Percentiles rank a stretch among this genome's conserved stretches.
Conservation (phyloP, 2,888 invertebrate species). For the Scotopteryx bipunctaria region DNA sequence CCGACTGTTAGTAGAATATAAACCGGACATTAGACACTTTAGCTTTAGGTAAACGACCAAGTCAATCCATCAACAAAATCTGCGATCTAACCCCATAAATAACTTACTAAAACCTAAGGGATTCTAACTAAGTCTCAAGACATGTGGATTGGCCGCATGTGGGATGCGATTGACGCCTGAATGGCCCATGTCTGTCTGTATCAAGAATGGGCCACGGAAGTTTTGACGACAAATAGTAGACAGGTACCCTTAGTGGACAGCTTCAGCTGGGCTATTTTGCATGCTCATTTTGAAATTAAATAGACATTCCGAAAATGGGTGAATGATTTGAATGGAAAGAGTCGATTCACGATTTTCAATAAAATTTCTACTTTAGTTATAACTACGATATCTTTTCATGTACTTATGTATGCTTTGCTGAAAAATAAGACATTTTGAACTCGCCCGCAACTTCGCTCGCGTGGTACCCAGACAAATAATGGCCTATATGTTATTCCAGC, state of each 20-base stretch:
- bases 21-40: too few relatives aligned
- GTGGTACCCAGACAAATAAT: too few relatives aligned
- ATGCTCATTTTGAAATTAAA: slow-evolving; percentile 14
- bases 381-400: too few relatives aligned
- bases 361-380: too few relatives aligned
- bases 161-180: slow-evolving; percentile 35
- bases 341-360: too few relatives aligned
- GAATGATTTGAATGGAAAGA: too few relatives aligned
- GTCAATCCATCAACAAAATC: slow-evolving; percentile 27
- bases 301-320: slow-evolving; percentile 4
- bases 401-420: too few relatives aligned
- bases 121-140: slow-evolving; percentile 16
- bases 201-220: slow-evolving; percentile 26
- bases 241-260: slow-evolving; percentile 17
- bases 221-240: slow-evolving; percentile 35
- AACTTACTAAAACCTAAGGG: slow-evolving; percentile 22
- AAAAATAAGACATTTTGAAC: too few relatives aligned
- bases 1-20: too few relatives aligned
- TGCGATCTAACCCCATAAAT: slow-evolving; percentile 28
- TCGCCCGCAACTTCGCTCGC: too few relatives aligned
- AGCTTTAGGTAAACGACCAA: too few relatives aligned
- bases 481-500: too few relatives aligned
- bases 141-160: slow-evolving; percentile 16
- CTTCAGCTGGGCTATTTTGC: slow-evolving; percentile 18
- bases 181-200: slow-evolving; percentile 28